These are phyloP conservation scores for Drosophila jambulina DNA, from an alignment of 1,140 invertebrate genomes.

Conservation along the genomic window DNA sequence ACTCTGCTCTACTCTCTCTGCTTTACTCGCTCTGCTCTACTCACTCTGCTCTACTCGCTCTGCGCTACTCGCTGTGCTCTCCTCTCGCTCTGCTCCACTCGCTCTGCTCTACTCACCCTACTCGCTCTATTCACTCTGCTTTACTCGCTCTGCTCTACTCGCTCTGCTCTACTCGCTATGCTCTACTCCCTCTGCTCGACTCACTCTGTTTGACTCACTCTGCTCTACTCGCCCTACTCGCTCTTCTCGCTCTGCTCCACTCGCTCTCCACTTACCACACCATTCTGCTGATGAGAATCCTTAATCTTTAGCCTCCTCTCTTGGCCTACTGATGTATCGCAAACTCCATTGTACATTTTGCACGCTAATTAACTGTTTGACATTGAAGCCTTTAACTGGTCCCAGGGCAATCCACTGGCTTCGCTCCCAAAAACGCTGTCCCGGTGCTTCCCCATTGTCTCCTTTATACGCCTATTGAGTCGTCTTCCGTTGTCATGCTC, in stretches of 20 bases:
- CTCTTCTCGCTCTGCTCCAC: neutral
- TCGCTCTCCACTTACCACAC: neutral
- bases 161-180: neutral
- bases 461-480: conserved; percentile 13
- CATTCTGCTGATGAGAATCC: neutral
- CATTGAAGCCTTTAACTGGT: conserved; percentile 7
- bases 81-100: neutral
- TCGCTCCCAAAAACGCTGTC: neutral
- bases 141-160: neutral
- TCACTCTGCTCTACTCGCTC: neutral
- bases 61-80: neutral
- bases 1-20: too few species aligned
- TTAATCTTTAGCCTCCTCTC: neutral
- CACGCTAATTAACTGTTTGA: conserved; percentile 10
- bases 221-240: rapidly evolving
- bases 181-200: neutral
- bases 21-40: neutral
- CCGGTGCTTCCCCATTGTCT: neutral
- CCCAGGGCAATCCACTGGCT: neutral
- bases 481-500: conserved; percentile 24
- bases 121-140: neutral
- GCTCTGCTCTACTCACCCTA: neutral
- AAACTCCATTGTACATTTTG: conserved; percentile 2
- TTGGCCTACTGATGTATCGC: neutral
- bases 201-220: neutral